Evolutionary conservation across 2,113 vertebrate species (phyloP).

Genomic region (Amphiprion percula): DNA sequence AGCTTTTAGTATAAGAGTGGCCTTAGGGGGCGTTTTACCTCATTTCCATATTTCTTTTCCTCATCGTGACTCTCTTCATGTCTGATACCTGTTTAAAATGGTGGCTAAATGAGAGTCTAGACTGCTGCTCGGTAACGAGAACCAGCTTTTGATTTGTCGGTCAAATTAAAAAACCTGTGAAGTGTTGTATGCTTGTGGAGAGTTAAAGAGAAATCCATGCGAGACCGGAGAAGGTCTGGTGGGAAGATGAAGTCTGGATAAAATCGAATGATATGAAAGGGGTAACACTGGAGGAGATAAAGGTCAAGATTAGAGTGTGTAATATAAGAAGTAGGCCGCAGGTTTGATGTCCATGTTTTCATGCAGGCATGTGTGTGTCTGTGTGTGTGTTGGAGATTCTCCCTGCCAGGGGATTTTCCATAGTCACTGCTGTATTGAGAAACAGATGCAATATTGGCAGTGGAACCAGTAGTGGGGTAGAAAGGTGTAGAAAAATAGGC

Average conservation of each 20-base stretch:
- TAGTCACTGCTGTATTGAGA: conserved; percentile 81
- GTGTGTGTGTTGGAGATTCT: conserved; percentile 59
- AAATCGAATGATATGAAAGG: not conserved
- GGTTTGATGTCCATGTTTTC: conserved; percentile 42
- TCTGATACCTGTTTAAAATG: conserved; percentile 38
- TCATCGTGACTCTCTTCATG: conserved; percentile 30
- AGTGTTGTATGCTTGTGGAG: not conserved
- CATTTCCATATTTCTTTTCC: conserved; percentile 1
- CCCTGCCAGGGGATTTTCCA: conserved; percentile 85
- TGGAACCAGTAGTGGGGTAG: conserved; percentile 71
- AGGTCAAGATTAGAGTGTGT: conserved; percentile 15
- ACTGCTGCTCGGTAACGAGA: conserved; percentile 36
- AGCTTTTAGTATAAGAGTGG: conserved; percentile 12
- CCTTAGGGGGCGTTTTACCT: not conserved
- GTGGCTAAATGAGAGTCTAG: conserved; percentile 26
- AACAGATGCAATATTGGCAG: conserved; percentile 84
- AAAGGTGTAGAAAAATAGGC: conserved; percentile 57
- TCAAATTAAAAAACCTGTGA: conserved; percentile 23
- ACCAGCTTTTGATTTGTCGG: conserved; percentile 17
- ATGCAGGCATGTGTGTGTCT: conserved; percentile 37
- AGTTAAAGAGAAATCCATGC: not conserved
- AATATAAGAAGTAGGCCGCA: conserved; percentile 28
- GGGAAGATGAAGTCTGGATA: conserved; percentile 22
- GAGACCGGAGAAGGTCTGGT: conserved; percentile 1
- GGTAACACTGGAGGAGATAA: not conserved